Base-by-base conservation (phyloP, 2,113 vertebrate genomes). In the Notothenia rossii region DNA sequence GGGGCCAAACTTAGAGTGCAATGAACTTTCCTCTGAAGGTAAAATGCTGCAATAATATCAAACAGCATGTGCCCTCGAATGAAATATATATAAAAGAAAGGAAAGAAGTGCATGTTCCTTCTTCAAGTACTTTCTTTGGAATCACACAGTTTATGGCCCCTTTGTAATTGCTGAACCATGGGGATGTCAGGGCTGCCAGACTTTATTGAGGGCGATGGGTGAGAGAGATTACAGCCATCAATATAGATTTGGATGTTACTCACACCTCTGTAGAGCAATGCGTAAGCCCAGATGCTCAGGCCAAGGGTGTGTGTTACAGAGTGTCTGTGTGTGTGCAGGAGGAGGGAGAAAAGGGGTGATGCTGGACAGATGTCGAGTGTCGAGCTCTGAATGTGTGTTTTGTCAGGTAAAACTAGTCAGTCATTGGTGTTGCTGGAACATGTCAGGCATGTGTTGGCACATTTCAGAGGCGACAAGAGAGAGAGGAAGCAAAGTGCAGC, bases 201-300 rank as follows among this genome's bases (percentile, higher is more conserved):
- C 72, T 84, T 75, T 75, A 79, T 79, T 65, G 71, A 55, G 75
- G 70, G 71, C 53, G 53, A 70, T 79, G 75, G 59, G 58, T 46
- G 75, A 61, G 14, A 40, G 74, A 75, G 64, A 83, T 83, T 87
- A 79, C 75, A 69, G 62, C 78, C 86, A 81, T 86, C 81, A 69
- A 70, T 88, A 82, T 86, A 66, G 56, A 79, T 88, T 80, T 84
- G 68, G 75, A 82, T 81, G 78, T 79, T 82, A 67, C 73, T 82
- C 68, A 70, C 80, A 87, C 62, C 54, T 75, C 70, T 22, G 54
- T 49, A 13, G 33, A 54, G 59, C 61, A 60, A 48, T 25, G 63
- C 20, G 46, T 54, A 74, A 45, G 22, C 55, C 62, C 63, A 18
- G 12, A 76, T 82, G 75, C 70, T 79, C 68, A 76, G 40, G 61